Evolutionary conservation across 2,113 vertebrate species (phyloP), one percentile per base, ranked within the genome.

Genomic region (Oryzias celebensis): DNA sequence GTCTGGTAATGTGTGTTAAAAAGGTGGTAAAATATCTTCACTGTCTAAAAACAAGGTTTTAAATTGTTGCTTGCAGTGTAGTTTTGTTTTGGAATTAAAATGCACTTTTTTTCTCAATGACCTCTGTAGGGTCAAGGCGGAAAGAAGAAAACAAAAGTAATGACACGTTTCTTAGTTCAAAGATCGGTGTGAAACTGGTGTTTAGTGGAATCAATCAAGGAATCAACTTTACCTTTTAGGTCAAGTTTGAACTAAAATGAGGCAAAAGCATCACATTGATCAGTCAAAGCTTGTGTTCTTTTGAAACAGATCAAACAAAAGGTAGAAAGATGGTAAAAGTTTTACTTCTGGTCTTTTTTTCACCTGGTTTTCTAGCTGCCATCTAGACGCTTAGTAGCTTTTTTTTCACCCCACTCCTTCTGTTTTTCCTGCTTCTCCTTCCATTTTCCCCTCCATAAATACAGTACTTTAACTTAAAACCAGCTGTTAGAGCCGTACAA

Each of bases 401-500:
- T 43, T 44, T 36, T 31, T 23, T 17, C 13, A 0, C 51, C 23
- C 28, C 24, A 44, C 46, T 50, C 45, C 42, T 56, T 49, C 60
- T 58, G 26, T 70, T 63, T 69, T 67, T 80, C 67, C 60, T 71
- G 60, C 72, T 47, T 56, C 76, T 62, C 55, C 73, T 77, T 80
- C 72, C 72, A 82, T 80, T 87, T 83, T 81, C 60, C 36, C 69
- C 71, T 76, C 64, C 65, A 71, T 87, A 89, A 89, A 72, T 75
- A 65, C 62, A 65, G 82, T 70, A 10, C 8, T 78, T 65, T 78
- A 83, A 82, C 74, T 61, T 43, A 43, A 68, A 60, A 84, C 81
- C 88, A 89, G 88, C 87, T 88, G 85, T 87, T 85, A 73, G 55
- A 61, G 60, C 64, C 53, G 63, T 84, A 89, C 83, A 89, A 85